phyloP scores from a whole-genome alignment of 2,888 invertebrate species.

The Lasioglossum figueresi region DNA sequence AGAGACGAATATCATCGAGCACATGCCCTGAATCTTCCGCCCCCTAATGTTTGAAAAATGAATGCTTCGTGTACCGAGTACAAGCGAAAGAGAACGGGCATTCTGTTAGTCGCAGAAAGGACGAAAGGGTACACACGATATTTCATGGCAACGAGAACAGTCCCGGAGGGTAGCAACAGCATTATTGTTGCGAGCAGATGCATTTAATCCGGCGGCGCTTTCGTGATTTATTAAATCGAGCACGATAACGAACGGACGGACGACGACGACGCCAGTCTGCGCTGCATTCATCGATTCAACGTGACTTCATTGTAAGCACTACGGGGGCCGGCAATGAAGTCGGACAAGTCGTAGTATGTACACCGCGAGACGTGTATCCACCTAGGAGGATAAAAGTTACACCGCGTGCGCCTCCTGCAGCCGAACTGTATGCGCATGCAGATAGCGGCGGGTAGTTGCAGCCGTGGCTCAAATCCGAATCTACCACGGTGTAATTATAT shows the following conservation, averaged over 20 bases:
- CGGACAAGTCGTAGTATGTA: constrained; percentile 4
- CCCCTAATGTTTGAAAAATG: neutral
- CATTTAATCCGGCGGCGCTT: constrained; percentile 30
- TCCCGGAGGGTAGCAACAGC: neutral
- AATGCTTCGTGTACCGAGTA: neutral
- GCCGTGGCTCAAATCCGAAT: constrained; percentile 39
- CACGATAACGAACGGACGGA: constrained; percentile 18
- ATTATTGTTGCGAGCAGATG: constrained; percentile 29
- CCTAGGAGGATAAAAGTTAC: constrained; percentile 27
- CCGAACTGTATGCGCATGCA: neutral
- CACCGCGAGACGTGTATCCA: constrained; percentile 33
- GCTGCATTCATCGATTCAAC: constrained; percentile 58
- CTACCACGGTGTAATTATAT: constrained; percentile 49
- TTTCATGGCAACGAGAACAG: neutral
- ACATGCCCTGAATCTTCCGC: neutral
- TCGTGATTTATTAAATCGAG: constrained; percentile 60
- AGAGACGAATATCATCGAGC: neutral
- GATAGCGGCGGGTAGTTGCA: constrained; percentile 1
- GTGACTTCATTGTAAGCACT: constrained; percentile 61
- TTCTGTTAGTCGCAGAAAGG: neutral
- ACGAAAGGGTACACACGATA: neutral
- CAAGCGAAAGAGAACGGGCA: neutral
- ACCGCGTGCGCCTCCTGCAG: constrained; percentile 15
- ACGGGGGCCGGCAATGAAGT: constrained; percentile 40
- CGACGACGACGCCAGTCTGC: constrained; percentile 20